Conservation (phyloP, 2,888 invertebrate genomes). For the Strigamia crassipes region DNA sequence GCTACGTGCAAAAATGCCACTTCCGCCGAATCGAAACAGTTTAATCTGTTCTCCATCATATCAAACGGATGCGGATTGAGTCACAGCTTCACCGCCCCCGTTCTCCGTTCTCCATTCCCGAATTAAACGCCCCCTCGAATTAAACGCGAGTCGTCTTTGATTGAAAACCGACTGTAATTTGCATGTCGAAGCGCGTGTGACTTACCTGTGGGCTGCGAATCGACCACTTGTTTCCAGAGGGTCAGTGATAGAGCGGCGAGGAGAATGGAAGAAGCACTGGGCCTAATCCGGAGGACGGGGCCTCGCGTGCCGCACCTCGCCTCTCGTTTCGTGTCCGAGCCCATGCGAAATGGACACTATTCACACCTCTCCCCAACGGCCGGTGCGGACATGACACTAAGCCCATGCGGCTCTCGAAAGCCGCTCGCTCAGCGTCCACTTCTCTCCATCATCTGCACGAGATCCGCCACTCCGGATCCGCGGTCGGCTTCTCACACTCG, state of each 20-base stretch:
- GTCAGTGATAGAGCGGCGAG: background rate
- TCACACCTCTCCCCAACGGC: background rate
- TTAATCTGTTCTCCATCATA: no score
- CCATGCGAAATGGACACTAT: slow-evolving; percentile 17
- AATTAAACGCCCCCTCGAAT: background rate
- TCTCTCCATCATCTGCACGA: background rate
- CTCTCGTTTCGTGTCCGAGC: slow-evolving; percentile 7
- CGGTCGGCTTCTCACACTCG: background rate
- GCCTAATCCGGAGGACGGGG: background rate
- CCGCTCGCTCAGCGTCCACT: background rate
- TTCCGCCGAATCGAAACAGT: no score
- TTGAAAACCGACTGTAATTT: background rate
- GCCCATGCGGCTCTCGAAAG: background rate
- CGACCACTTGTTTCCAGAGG: slow-evolving; percentile 15
- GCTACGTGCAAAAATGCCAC: no score
- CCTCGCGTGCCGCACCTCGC: slow-evolving; percentile 27
- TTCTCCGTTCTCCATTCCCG: background rate
- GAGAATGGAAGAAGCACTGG: slow-evolving; percentile 11
- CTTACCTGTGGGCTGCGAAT: slow-evolving; percentile 18
- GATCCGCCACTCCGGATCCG: background rate
- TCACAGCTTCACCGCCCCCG: slow-evolving; percentile 17
- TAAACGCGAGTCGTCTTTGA: background rate
- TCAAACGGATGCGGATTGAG: background rate
- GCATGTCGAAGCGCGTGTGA: background rate
- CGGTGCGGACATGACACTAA: background rate